Percentiles rank a stretch among this genome's conserved stretches.
phyloP scores from a whole-genome alignment of 1,140 invertebrate species.

The Zaprionus kolodkinae region DNA sequence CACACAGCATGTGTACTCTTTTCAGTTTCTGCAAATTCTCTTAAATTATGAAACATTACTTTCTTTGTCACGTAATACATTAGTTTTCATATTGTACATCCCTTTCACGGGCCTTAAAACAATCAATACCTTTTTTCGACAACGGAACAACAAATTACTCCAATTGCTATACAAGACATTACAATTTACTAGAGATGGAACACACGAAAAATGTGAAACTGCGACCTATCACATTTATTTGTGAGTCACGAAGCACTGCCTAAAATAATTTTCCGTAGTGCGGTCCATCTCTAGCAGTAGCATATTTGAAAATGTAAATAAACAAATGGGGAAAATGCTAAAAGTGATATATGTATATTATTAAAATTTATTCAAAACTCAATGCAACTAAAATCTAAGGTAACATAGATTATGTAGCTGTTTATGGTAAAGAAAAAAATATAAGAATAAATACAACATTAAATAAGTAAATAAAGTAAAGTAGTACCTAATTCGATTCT shows the following conservation, averaged over 20 bases:
- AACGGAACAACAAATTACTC: conserved; percentile 9
- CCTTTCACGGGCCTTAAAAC: background rate
- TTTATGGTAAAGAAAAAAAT: too few species aligned
- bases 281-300: background rate
- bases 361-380: background rate
- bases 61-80: background rate
- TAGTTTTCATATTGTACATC: background rate
- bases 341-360: background rate
- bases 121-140: conserved; percentile 42
- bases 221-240: background rate
- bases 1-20: conserved; percentile 28
- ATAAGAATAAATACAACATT: too few species aligned
- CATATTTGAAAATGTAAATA: background rate
- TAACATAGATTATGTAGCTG: too few species aligned
- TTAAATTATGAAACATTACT: background rate
- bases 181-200: conserved; percentile 25
- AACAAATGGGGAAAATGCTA: background rate
- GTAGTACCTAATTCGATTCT: background rate
- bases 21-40: too few species aligned
- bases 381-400: too few species aligned
- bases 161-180: conserved; percentile 16
- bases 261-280: background rate
- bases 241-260: background rate
- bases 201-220: background rate
- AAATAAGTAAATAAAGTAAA: too few species aligned